A percentile compares a stretch with the other conserved stretches of the same genome.
phyloP scores from a whole-genome alignment of 2,113 vertebrate species.

The Probosciger aterrimus region DNA sequence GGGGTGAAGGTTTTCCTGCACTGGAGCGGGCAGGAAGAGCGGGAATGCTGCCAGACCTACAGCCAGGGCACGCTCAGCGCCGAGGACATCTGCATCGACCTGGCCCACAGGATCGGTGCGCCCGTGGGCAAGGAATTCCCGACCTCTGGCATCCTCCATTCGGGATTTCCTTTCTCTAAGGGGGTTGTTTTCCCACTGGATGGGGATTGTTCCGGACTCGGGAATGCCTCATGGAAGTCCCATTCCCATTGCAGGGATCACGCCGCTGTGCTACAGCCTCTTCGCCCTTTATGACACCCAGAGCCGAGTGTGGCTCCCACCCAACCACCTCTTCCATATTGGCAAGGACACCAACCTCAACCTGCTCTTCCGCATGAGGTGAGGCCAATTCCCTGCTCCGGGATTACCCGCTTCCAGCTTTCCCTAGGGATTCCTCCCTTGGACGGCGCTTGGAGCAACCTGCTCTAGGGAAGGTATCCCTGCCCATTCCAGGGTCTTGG shows the following conservation, averaged over 20 bases:
- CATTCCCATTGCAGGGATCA: constrained; percentile 76
- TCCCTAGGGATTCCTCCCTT: neutral
- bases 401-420: no score
- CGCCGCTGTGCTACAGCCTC: constrained; percentile 83
- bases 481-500: neutral
- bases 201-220: neutral
- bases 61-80: constrained; percentile 68
- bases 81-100: constrained; percentile 82
- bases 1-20: constrained; percentile 82
- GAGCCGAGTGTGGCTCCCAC: constrained; percentile 83
- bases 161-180: no score
- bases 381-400: neutral
- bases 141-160: neutral
- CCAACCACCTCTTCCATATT: constrained; percentile 80
- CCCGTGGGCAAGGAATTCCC: accelerated
- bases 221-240: accelerated
- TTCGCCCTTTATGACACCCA: constrained; percentile 84
- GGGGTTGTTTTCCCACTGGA: accelerated
- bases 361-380: constrained; percentile 89
- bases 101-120: constrained; percentile 81
- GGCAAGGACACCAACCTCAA: constrained; percentile 53
- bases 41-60: constrained; percentile 74
- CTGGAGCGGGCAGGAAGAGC: constrained; percentile 71
- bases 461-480: no score
- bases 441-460: no score